Evolutionary conservation across 1,140 invertebrate genomes (phyloP), one percentile per base, ranked within the genome.

Genomic region (Drosophila pseudoananassae): DNA sequence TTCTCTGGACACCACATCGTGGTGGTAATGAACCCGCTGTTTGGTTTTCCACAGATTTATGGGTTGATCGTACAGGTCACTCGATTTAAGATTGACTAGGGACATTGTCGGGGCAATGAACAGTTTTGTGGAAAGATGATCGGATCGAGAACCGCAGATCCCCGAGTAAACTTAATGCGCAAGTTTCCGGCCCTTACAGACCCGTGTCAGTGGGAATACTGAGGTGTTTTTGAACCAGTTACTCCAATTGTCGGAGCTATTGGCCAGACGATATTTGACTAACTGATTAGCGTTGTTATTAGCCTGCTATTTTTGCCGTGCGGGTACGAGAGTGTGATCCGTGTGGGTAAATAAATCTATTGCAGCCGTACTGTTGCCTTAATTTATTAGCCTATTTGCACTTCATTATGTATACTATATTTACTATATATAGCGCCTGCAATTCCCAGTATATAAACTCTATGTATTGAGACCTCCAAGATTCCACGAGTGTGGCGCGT

Each of bases 11-110:
- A 64, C 57, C 56, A 89, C 76, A 61, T 89, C 89, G 56, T 87
- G 78, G 23, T 73, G 59, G 38, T 91, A 91, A 36, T 83, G 89
- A 38, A 91, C 89, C n/a, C 90, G 85, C 36, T 91, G 89, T 54
- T 91, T 91, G 56, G 76, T 69, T 52, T 90, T 91, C 89, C 81
- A 89, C 46, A 91, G 29, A 47, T 65, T 75, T 38, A 87, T 72
- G 9, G 89, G 89, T 23, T 77, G 84, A 27, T 87, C 73, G 45
- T 88, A 74, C 17, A 57, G 68, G 8, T 46, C 61, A 29, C 29
- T 84, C 14, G 60, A 65, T 57, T 78, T 87, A 7, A 91, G 53
- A 59, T 87, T 90, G 40, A 71, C 83, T 15, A 91, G 43, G 29
- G 89, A 91, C 89, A 91, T 91, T 14, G 54, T 59, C 20, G 14